Evolutionary conservation across 1,140 invertebrate species (phyloP).

Genomic region (Drepana arcuata): DNA sequence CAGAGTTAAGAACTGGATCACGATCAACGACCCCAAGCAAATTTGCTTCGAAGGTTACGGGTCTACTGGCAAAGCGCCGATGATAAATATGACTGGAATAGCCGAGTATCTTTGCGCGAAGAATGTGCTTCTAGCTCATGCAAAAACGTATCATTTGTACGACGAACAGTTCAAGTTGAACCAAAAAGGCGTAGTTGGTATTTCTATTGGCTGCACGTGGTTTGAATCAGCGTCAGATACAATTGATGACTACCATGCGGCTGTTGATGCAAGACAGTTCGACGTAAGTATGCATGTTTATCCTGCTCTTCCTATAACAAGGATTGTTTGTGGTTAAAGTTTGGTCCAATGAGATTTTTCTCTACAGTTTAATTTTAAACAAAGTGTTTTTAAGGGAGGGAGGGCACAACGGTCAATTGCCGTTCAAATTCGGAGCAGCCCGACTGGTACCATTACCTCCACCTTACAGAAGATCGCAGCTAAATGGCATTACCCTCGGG

Average conservation of each 20-base stretch:
- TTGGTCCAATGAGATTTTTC: background rate
- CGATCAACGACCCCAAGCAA: slow-evolving; percentile 79
- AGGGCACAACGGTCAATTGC: no score
- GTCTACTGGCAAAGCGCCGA: slow-evolving; percentile 61
- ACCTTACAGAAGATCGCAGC: no score
- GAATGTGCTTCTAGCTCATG: slow-evolving; percentile 73
- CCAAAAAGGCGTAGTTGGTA: slow-evolving; percentile 64
- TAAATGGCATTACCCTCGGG: no score
- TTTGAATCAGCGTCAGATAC: slow-evolving; percentile 55
- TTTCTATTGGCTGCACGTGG: slow-evolving; percentile 67
- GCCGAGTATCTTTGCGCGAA: slow-evolving; percentile 73
- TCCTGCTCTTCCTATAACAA: no score
- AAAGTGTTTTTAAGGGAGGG: no score
- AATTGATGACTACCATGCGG: slow-evolving; percentile 61
- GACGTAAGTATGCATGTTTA: slow-evolving; percentile 37
- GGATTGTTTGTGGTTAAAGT: background rate
- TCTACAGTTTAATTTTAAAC: no score
- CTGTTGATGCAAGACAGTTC: slow-evolving; percentile 65
- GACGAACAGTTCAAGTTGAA: slow-evolving; percentile 24
- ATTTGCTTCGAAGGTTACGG: slow-evolving; percentile 74
- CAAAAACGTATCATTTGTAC: slow-evolving; percentile 75
- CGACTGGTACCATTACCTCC: no score
- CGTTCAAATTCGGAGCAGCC: no score
- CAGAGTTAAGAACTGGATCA: slow-evolving; percentile 77
- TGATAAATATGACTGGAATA: slow-evolving; percentile 63